These are phyloP conservation scores for Harpalus rubripes DNA, from an alignment of 2,888 invertebrate genomes.

Conservation along the genomic window DNA sequence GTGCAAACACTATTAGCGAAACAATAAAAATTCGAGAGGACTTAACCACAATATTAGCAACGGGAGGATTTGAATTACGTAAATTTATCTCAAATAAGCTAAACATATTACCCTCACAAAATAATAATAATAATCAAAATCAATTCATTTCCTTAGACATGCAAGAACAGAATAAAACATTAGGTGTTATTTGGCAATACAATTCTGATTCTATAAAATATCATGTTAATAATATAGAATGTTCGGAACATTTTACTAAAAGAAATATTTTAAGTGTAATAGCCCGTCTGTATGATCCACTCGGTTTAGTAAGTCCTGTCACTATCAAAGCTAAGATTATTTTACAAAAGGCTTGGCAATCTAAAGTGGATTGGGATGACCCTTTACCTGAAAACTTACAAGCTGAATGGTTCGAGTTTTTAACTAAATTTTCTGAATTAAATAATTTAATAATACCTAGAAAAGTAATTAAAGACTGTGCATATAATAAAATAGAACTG, in stretches of 20 bases:
- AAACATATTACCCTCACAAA: background rate
- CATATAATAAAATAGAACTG: background rate
- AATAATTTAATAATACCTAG: background rate
- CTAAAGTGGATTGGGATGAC: constrained; percentile 11
- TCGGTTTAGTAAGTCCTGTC: constrained; percentile 10
- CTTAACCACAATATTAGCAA: background rate
- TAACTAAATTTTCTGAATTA: background rate
- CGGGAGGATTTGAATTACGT: constrained; percentile 12
- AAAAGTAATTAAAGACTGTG: background rate
- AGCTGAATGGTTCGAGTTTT: background rate
- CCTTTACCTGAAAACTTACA: background rate
- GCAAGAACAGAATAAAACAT: background rate
- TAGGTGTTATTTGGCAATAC: background rate
- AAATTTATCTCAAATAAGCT: constrained; percentile 4
- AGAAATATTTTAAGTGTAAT: background rate
- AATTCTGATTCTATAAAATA: background rate
- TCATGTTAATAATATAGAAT: background rate
- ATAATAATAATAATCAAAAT: background rate
- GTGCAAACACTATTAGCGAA: background rate
- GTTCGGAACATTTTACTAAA: no score
- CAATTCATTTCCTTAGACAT: background rate
- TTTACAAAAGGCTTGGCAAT: constrained; percentile 12
- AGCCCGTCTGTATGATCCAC: constrained; percentile 6
- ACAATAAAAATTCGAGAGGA: background rate
- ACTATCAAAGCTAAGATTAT: constrained; percentile 12